Evolutionary conservation across 2,797 vertebrate genomes (phyloP), one percentile per base, ranked within the genome.

Genomic region (Monodelphis domestica): DNA sequence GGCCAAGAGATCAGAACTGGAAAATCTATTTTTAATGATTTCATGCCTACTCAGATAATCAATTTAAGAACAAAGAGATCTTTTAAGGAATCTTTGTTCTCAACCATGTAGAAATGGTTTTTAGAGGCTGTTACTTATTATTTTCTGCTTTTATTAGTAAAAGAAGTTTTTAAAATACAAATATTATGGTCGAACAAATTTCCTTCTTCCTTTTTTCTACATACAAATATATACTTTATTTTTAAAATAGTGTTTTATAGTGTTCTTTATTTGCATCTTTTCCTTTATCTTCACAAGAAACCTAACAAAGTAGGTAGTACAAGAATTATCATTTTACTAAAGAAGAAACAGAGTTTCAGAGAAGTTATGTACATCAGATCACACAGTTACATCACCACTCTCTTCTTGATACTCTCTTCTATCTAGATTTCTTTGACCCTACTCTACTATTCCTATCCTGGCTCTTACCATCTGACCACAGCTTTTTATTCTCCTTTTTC

Each of bases 1-100:
- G 89, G 54, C 9, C 87, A 90, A 90, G 88, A 93, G 1, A 95
- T 88, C 2, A 56, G 89, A 95, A 93, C 7, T 53, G 2, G 12
- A 92, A 89, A 89, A 93, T 96, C 94, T 89, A 87, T 63, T 94
- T 95, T 90, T 96, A 95, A 84, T 0, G 1, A 92, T 88, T 95
- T 59, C 26, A 6, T 94, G 21, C 38, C 11, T 94, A 91, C 96
- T 93, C 38, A 29, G 12, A 88, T 92, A 53, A 94, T 0, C 93
- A 50, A 91, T 94, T 88, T 29, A 94, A 92, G 70, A 96, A 51
- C 28, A 92, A 96, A 96, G 97, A 89, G 29, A 21, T 89, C 84
- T 93, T 53, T 78, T 78, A 45, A 78, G 9, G 38, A 89, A 95
- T 93, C 0, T 96, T 91, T 89, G 87, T 53, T 91, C 90, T 53